Base-by-base conservation (phyloP, 2,113 vertebrate genomes). In the Leptosomus discolor region DNA sequence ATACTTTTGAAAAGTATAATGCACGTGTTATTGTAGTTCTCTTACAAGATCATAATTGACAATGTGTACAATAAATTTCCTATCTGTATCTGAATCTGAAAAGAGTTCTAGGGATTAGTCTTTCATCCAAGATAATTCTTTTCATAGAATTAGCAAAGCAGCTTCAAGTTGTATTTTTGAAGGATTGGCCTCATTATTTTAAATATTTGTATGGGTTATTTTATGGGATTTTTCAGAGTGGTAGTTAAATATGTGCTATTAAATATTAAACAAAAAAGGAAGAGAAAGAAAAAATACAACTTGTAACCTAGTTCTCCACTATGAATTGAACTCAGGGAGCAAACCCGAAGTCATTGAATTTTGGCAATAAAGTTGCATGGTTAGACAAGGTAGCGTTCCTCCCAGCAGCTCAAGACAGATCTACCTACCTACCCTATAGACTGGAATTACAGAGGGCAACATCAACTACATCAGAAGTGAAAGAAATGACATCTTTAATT, bases 321-420 rank as follows among this genome's bases (percentile, higher is more conserved):
- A 9, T 27, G 34, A 43, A 50, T 41, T 16, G 18, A 70, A 48
- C 16, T 58, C 4, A 0, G 30, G 22, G 32, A 63, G 13, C 23
- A 63, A 80, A 85, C 30, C 3, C 8, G 11, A 63, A 19, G 29
- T 67, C 26, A 37, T 5, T 41, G n/a, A 27, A 24, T 79, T 53
- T 68, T 73, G 53, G 9, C 54, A 30, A 4, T 56, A 2, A 50
- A 68, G n/a, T 37, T 0, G 0, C 8, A 4, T 21, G 9, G 27
- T 50, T 46, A 26, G 12, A 29, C 37, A 53, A 56, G 43, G 54
- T 12, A 41, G 11, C 30, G 0, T 89, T 61, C 18, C 22, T 84
- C 26, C 18, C 39, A 48, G 65, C 23, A 77, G 50, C 34, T 58
- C 50, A 10, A 30, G 45, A 12, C 41, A 30, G 46, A 14, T 32